phyloP scores from a whole-genome alignment of 1,140 invertebrate species.

The Heterodera schachtii region DNA sequence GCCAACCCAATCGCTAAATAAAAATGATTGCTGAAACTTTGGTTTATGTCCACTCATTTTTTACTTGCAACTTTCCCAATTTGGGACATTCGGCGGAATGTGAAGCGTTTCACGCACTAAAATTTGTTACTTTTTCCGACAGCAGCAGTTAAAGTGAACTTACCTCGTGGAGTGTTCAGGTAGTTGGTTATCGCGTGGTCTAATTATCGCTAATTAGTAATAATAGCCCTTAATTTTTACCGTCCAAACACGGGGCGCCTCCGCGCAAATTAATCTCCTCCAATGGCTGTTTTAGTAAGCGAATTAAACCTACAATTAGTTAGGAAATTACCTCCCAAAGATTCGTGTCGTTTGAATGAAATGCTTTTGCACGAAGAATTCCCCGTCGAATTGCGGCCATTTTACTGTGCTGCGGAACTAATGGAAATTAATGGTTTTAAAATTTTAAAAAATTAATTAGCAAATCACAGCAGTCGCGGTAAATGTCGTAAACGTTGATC shows the following conservation, averaged over 20 bases:
- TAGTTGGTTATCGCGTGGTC: neutral
- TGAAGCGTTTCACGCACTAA: constrained; percentile 50
- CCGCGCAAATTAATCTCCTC: neutral
- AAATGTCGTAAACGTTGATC: constrained; percentile 58
- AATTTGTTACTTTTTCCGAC: neutral
- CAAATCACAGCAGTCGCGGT: constrained; percentile 50
- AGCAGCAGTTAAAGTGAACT: too few species aligned
- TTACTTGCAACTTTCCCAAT: constrained; percentile 32
- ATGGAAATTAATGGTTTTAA: constrained; percentile 39
- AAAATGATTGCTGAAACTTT: constrained; percentile 46
- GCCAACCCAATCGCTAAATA: constrained; percentile 46
- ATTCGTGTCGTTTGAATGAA: neutral
- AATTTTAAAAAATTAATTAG: constrained; percentile 6
- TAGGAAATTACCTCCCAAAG: neutral
- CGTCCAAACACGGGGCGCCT: constrained; percentile 38
- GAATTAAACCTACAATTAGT: neutral
- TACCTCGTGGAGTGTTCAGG: neutral
- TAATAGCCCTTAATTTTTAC: constrained; percentile 48
- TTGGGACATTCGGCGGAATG: constrained; percentile 31
- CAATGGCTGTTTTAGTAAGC: constrained; percentile 24
- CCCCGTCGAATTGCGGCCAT: constrained; percentile 43
- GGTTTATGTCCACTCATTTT: constrained; percentile 41
- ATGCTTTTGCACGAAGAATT: constrained; percentile 27
- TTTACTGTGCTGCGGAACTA: constrained; percentile 39
- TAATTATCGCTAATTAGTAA: neutral